Conservation (phyloP, 2,797 vertebrate genomes). For the Falco cherrug region DNA sequence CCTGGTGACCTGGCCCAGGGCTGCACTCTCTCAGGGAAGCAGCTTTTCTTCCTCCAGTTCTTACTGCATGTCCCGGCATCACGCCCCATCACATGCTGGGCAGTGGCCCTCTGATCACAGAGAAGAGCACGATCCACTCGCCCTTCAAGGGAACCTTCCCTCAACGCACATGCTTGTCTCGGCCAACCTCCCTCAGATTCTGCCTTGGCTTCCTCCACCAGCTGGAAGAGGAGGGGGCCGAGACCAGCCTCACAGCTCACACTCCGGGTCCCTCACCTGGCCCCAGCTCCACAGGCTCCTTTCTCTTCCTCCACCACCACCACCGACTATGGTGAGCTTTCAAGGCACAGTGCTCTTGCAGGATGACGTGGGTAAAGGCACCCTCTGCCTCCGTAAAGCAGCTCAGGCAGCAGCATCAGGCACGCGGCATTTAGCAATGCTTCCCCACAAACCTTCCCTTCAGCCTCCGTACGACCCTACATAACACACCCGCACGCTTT, state of each 20-base stretch:
- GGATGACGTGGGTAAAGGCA: not conserved
- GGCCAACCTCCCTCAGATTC: not conserved
- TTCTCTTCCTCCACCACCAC: not conserved
- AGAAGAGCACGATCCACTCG: not conserved
- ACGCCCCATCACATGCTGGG: fast-evolving
- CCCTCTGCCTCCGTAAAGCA: not conserved
- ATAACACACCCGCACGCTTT: fast-evolving
- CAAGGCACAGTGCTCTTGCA: not conserved
- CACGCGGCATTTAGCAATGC: not conserved
- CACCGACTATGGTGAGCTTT: not conserved
- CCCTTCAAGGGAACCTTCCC: not conserved
- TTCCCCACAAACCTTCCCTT: not conserved
- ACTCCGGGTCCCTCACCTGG: not conserved
- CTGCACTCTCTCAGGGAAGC: not conserved
- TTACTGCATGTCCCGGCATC: not conserved
- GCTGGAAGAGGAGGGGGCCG: not conserved
- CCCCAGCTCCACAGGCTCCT: not conserved
- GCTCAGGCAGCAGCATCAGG: not conserved
- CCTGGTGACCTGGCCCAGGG: not conserved
- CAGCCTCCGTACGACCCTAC: not conserved
- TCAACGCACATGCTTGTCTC: fast-evolving
- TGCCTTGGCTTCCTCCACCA: not conserved
- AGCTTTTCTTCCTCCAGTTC: not conserved
- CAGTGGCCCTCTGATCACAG: not conserved
- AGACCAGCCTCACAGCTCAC: not conserved